Percentiles rank a stretch among this genome's conserved stretches.
These are phyloP conservation scores for Gnathonemus echidnorhynchus DNA, from an alignment of 2,113 vertebrate genomes.

Conservation along the genomic window DNA sequence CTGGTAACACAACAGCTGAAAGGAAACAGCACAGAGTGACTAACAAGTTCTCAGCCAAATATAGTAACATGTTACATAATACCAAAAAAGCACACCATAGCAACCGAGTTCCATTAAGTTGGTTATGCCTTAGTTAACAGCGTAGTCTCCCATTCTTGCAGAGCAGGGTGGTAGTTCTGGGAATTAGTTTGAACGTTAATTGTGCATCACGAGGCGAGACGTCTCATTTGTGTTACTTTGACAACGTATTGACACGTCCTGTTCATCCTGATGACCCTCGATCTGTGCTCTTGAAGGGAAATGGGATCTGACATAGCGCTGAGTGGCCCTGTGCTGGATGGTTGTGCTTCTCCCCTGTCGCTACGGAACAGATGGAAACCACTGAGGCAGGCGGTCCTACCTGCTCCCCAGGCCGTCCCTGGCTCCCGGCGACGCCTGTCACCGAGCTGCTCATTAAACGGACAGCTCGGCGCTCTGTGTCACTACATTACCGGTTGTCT, in stretches of 20 bases:
- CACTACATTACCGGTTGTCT: slow-evolving; percentile 12
- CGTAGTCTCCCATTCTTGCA: background rate
- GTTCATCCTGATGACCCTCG: background rate
- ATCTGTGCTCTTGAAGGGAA: background rate
- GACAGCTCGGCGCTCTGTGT: background rate
- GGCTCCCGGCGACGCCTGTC: background rate
- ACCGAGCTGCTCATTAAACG: slow-evolving; percentile 1
- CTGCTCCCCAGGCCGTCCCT: background rate
- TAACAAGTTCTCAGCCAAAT: background rate
- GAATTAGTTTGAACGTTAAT: background rate
- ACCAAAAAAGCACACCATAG: background rate
- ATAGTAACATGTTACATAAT: background rate
- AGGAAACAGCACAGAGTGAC: background rate
- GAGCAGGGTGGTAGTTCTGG: background rate
- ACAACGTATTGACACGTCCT: background rate
- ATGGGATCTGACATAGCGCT: background rate
- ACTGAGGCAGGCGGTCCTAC: background rate
- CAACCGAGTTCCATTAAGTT: background rate
- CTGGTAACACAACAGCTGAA: background rate
- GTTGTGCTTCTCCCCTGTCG: background rate
- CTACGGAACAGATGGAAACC: background rate
- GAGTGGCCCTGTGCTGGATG: background rate
- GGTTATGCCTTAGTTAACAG: background rate
- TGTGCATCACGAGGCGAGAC: background rate
- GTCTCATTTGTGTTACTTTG: background rate